Conservation (phyloP, 2,113 vertebrate species). For the Pygoscelis antarcticus region DNA sequence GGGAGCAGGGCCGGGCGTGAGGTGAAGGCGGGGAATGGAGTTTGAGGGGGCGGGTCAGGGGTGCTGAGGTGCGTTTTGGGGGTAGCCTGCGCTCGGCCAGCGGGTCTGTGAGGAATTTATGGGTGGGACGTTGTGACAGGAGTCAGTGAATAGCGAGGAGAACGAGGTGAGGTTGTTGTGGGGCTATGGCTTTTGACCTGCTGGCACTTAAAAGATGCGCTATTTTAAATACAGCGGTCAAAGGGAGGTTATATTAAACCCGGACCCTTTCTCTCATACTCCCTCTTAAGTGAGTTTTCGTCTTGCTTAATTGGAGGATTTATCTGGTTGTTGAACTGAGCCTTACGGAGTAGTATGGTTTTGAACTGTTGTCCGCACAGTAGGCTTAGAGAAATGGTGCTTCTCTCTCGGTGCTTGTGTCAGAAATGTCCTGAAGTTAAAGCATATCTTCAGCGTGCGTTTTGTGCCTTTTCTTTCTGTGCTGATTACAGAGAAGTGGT, state of each 20-base stretch:
- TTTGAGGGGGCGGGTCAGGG: background rate
- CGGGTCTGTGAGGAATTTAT: accelerated
- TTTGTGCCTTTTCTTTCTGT: background rate
- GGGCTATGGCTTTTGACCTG: background rate
- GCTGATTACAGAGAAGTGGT: background rate
- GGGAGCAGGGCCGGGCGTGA: background rate
- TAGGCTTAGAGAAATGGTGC: accelerated
- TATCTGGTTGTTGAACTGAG: background rate
- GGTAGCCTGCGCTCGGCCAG: background rate
- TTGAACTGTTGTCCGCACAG: accelerated
- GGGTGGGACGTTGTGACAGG: background rate
- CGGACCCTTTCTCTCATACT: background rate
- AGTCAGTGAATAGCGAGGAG: background rate
- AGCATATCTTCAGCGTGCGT: accelerated
- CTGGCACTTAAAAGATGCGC: background rate
- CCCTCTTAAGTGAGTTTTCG: background rate
- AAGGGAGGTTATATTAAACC: background rate
- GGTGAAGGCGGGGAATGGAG: background rate
- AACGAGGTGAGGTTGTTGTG: accelerated
- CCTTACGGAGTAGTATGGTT: accelerated
- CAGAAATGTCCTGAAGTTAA: background rate
- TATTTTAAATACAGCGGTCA: background rate
- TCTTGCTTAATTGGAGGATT: background rate
- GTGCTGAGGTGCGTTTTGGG: background rate
- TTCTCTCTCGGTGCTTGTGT: background rate